Evolutionary conservation across 2,113 vertebrate species (phyloP).

Genomic region (Prinia subflava): DNA sequence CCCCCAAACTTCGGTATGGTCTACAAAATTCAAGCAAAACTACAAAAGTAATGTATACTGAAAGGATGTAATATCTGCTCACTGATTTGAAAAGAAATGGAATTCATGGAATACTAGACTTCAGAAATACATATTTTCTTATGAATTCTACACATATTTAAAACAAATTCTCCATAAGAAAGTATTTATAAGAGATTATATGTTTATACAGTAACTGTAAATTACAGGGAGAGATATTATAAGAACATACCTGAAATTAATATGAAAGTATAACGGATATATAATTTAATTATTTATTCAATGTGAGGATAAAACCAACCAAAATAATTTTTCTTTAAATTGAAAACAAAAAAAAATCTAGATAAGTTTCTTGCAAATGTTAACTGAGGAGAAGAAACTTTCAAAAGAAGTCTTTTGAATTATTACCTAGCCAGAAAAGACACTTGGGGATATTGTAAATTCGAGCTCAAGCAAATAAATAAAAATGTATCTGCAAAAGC

Average conservation of each 20-base stretch:
- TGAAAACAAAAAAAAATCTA: not conserved
- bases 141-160: not conserved
- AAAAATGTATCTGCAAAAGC: not conserved
- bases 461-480: not conserved
- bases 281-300: not conserved
- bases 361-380: not conserved
- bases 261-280: not conserved
- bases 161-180: not conserved
- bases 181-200: not conserved
- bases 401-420: not conserved
- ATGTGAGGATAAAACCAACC: not conserved
- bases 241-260: not conserved
- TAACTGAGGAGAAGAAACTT: not conserved
- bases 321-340: not conserved
- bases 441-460: not conserved
- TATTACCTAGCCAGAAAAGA: not conserved
- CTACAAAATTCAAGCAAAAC: not conserved
- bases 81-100: not conserved
- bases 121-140: not conserved
- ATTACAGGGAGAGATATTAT: not conserved
- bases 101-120: not conserved
- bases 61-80: not conserved
- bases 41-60: not conserved
- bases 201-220: not conserved
- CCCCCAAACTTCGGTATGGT: not conserved